A percentile compares a stretch with the other conserved stretches of the same genome.
phyloP scores from a whole-genome alignment of 92 coral and sea anemone species.

The Epizoanthus illoricatus region DNA sequence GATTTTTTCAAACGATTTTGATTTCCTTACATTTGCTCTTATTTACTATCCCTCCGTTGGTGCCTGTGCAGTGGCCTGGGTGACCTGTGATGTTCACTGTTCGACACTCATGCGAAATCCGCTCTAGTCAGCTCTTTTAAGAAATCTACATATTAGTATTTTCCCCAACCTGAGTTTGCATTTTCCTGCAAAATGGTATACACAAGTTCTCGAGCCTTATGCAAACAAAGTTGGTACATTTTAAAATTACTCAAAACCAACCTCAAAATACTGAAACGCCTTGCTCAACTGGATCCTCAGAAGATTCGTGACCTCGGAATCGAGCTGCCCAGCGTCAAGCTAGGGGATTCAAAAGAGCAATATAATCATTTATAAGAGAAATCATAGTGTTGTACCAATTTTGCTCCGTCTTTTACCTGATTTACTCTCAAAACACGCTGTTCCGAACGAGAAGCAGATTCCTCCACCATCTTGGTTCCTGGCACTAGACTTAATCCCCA shows the following conservation, averaged over 20 bases:
- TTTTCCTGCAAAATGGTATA: neutral
- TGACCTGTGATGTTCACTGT: too few relatives aligned
- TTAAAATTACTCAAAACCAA: slow-evolving; percentile 6
- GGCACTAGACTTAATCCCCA: too few relatives aligned
- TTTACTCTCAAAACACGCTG: slow-evolving; percentile 90
- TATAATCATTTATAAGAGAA: neutral
- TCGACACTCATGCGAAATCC: too few relatives aligned
- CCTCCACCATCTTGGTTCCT: slow-evolving; percentile 62
- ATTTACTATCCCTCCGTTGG: too few relatives aligned
- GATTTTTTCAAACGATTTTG: too few relatives aligned
- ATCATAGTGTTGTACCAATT: neutral
- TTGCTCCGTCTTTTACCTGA: slow-evolving; percentile 61
- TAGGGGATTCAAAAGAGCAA: neutral
- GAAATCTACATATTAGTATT: too few relatives aligned
- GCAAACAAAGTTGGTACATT: neutral
- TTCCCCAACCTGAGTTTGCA: too few relatives aligned
- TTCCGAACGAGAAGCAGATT: slow-evolving; percentile 13
- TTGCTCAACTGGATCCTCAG: slow-evolving; percentile 58
- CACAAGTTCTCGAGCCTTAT: too few relatives aligned
- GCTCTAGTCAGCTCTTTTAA: too few relatives aligned
- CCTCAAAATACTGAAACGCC: slow-evolving; percentile 88
- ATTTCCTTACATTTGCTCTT: too few relatives aligned
- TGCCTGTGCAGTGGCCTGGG: too few relatives aligned
- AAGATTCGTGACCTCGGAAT: slow-evolving; percentile 62
- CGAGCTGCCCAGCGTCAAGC: slow-evolving; percentile 87